A percentile compares a stretch with the other conserved stretches of the same genome.
phyloP scores from a whole-genome alignment of 2,113 vertebrate species.

The Anas platyrhynchos region DNA sequence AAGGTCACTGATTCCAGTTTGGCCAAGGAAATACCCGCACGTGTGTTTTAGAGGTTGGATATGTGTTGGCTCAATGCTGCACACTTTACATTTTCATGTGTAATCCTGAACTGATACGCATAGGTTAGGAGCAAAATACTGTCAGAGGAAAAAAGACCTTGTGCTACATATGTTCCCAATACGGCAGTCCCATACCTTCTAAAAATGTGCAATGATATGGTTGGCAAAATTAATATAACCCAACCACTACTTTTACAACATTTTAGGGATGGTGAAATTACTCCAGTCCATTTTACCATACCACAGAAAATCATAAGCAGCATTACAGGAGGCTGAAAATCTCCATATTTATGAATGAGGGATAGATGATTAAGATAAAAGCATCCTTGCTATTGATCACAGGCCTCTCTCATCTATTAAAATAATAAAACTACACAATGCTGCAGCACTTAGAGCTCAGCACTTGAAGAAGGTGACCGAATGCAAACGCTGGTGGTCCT shows the following conservation, averaged over 20 bases:
- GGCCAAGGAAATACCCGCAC: background rate
- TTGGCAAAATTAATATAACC: constrained; percentile 24
- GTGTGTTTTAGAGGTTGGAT: background rate
- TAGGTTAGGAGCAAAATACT: background rate
- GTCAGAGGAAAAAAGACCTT: background rate
- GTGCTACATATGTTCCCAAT: background rate
- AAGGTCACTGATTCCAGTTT: background rate
- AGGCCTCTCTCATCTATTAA: constrained; percentile 61
- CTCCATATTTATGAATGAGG: constrained; percentile 67
- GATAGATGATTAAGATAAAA: constrained; percentile 69
- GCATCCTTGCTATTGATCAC: constrained; percentile 68
- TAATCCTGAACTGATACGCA: background rate
- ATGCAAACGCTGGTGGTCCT: background rate
- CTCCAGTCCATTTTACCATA: background rate
- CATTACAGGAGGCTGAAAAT: constrained; percentile 44
- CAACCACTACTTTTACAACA: background rate
- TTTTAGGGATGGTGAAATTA: constrained; percentile 36
- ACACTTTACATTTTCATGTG: background rate
- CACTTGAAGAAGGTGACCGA: constrained; percentile 41
- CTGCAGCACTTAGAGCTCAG: constrained; percentile 34
- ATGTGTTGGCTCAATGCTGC: background rate
- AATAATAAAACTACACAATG: constrained; percentile 63
- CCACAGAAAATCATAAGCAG: constrained; percentile 43
- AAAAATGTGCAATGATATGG: background rate
- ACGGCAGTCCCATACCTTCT: background rate